phyloP scores from a whole-genome alignment of 2,113 vertebrate species.

The Dascyllus trimaculatus region DNA sequence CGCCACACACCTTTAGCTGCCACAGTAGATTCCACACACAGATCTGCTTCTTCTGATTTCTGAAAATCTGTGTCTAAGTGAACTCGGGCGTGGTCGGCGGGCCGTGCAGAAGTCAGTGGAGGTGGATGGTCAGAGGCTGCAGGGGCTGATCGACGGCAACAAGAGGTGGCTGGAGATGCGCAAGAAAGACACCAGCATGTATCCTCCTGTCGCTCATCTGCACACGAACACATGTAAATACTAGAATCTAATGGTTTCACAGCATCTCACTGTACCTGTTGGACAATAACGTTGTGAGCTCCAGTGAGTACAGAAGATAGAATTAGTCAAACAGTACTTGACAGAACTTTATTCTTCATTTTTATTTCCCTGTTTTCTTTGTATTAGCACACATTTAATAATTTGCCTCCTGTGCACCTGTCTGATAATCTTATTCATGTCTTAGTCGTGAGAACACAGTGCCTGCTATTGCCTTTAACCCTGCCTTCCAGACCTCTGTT shows the following conservation, averaged over 20 bases:
- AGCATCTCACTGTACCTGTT: no score
- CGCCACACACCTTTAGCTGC: neutral
- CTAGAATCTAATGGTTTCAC: no score
- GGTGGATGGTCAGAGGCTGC: constrained; percentile 77
- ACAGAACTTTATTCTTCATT: no score
- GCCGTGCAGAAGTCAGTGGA: constrained; percentile 63
- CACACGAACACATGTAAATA: no score
- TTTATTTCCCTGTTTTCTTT: no score
- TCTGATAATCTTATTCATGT: neutral
- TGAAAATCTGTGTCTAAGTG: constrained; percentile 71
- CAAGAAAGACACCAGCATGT: constrained; percentile 88
- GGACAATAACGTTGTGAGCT: no score
- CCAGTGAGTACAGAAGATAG: no score
- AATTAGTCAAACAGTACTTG: no score
- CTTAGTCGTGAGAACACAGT: no score
- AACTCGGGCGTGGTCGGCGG: constrained; percentile 78
- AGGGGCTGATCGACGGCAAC: constrained; percentile 88
- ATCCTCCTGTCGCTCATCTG: constrained; percentile 85
- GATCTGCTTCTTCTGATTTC: neutral
- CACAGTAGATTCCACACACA: neutral
- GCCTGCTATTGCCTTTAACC: constrained; percentile 77
- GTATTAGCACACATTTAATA: no score
- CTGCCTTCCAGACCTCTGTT: constrained; percentile 84
- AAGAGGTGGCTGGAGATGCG: constrained; percentile 91
- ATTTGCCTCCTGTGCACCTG: no score